Percentiles rank a stretch among this genome's conserved stretches.
phyloP scores from a whole-genome alignment of 2,113 vertebrate genomes.

The Callospermophilus lateralis region DNA sequence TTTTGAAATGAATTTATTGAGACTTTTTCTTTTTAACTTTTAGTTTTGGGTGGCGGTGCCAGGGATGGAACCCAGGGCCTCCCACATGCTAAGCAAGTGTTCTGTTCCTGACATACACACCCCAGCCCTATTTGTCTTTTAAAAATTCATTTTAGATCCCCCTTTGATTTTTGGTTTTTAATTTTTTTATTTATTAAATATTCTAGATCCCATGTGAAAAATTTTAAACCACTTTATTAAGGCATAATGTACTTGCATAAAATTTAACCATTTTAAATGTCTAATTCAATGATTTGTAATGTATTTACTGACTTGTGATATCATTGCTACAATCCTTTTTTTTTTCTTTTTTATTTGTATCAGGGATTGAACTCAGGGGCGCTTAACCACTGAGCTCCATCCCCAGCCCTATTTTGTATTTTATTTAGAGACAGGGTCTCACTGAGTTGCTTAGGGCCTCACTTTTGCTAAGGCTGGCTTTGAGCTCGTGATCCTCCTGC shows the following conservation, averaged over 20 bases:
- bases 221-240: conserved; percentile 3
- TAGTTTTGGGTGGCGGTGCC: neutral
- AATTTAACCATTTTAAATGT: neutral
- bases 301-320: neutral
- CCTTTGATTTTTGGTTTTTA: conserved; percentile 36
- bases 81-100: neutral
- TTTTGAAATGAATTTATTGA: too few species aligned
- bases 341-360: too few species aligned
- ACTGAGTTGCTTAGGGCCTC: too few species aligned
- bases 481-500: too few species aligned
- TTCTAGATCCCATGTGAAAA: conserved; percentile 11
- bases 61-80: too few species aligned
- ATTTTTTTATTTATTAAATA: conserved; percentile 52
- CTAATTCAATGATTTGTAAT: neutral
- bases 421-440: too few species aligned
- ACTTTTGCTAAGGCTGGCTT: too few species aligned
- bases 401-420: too few species aligned
- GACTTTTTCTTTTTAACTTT: neutral
- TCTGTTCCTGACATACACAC: neutral
- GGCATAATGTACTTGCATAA: neutral
- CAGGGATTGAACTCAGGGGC: too few species aligned
- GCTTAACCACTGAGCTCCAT: too few species aligned
- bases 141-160: conserved; percentile 55
- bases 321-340: neutral
- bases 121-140: neutral